Evolutionary conservation across 1,140 invertebrate genomes (phyloP), one percentile per base, ranked within the genome.

Genomic region (Diploscapter pachys): DNA sequence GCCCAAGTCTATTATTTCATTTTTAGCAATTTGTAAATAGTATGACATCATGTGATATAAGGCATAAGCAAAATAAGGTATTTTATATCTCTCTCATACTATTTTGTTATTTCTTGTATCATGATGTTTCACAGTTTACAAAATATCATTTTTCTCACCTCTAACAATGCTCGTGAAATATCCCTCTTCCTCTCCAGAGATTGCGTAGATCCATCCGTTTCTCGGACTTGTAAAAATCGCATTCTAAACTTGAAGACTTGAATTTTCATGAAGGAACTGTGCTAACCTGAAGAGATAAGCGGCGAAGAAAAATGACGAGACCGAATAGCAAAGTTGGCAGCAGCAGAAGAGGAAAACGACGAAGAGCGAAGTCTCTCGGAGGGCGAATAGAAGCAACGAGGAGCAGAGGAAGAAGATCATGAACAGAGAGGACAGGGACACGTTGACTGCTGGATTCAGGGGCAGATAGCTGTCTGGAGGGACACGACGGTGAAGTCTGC

Each of bases 101-200:
- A n/a, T 62, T 31, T 31, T 63, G 63, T 65, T 70, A 57, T 69
- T 71, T 63, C 59, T 62, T 13, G 68, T 63, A 59, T 71, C 53
- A n/a, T 59, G 57, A 6, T 64, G 2, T 50, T 64, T 71, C 31
- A 48, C 69, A 8, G 2, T 71, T 5, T 61, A 55, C 31, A 31
- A 31, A 5, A 76, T 64, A n/a, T 71, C 63, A 5, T 76, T 31
- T 31, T 31, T 31, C 31, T 31, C 1, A 31, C 31, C 31, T 31
- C 74, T 69, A 76, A 65, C 59, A 76, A 59, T 4, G 75, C 75
- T 31, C 75, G 31, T 3, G 75, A 76, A 13, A 75, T 75, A 57
- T 75, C 74, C 9, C 74, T 3, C 51, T 76, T 76, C 49, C 69
- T 56, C 63, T 76, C 75, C 6, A 76, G 55, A n/a, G 75, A 72